A percentile compares a stretch with the other conserved stretches of the same genome.
Conservation (phyloP, 2,888 invertebrate genomes). For the Noctua janthina region DNA sequence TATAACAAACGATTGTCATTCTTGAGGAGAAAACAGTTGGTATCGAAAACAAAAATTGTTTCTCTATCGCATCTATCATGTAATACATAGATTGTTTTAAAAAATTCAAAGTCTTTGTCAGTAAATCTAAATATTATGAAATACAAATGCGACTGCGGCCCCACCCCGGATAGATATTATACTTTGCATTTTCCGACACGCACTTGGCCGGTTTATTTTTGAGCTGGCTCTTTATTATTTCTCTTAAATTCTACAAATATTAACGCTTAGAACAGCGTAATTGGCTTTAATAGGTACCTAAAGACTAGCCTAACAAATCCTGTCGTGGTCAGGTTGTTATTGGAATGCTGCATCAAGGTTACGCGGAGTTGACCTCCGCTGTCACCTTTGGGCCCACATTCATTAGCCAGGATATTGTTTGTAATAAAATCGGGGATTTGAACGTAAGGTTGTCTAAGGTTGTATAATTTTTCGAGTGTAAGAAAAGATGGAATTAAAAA, state of each 20-base stretch:
- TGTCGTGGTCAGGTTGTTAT: constrained; percentile 10
- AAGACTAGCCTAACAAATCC: constrained; percentile 10
- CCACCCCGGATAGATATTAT: background rate
- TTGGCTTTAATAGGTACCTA: background rate
- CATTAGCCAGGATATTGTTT: constrained; percentile 29
- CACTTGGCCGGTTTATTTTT: background rate
- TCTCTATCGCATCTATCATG: background rate
- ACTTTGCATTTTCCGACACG: background rate
- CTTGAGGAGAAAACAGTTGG: background rate
- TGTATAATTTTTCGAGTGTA: background rate
- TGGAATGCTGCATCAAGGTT: constrained; percentile 55
- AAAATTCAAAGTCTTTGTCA: background rate
- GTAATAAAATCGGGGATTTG: background rate
- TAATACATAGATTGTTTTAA: background rate
- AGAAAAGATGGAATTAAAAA: background rate
- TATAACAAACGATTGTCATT: background rate
- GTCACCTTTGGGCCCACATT: constrained; percentile 48
- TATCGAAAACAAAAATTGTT: background rate
- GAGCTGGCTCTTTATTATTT: background rate
- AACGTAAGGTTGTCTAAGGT: background rate
- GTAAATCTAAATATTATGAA: background rate
- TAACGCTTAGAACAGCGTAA: background rate
- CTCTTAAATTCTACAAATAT: background rate
- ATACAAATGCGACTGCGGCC: background rate
- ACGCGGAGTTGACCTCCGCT: constrained; percentile 37